Evolutionary conservation across 2,888 invertebrate genomes (phyloP).

Genomic region (Cosmia trapezina): DNA sequence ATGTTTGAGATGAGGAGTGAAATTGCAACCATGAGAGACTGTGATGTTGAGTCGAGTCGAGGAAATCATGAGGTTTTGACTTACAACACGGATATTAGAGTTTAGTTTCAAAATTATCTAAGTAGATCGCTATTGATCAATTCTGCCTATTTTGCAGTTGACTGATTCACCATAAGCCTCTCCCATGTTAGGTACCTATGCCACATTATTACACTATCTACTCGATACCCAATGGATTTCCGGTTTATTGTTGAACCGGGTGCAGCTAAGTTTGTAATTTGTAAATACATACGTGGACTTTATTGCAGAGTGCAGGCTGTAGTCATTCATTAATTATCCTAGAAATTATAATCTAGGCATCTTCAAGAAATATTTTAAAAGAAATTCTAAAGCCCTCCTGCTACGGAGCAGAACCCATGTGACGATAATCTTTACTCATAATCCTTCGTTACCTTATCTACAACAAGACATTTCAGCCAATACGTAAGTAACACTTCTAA

Average conservation of each 20-base stretch:
- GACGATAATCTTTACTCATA: neutral
- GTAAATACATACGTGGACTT: neutral
- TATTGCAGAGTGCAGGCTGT: neutral
- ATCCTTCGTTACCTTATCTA: neutral
- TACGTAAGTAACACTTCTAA: slow-evolving; percentile 3
- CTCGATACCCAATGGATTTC: slow-evolving; percentile 10
- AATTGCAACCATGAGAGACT: no score
- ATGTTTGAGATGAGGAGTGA: no score
- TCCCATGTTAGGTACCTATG: neutral
- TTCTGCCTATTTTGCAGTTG: neutral
- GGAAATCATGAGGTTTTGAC: no score
- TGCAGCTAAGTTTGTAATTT: slow-evolving; percentile 18
- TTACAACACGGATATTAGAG: no score
- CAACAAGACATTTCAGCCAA: neutral
- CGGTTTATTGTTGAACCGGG: slow-evolving; percentile 33
- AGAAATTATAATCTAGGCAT: neutral
- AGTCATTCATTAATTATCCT: neutral
- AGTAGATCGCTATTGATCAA: no score
- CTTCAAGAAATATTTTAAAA: neutral
- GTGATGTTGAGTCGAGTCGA: no score
- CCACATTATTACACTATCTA: neutral
- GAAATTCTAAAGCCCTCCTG: neutral
- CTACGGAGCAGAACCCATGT: neutral
- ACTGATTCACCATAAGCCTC: slow-evolving; percentile 1
- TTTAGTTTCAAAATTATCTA: no score